Percentiles rank a stretch among this genome's conserved stretches.
These are phyloP conservation scores for Mellilla xanthometata DNA, from an alignment of 2,888 invertebrate genomes.

Conservation along the genomic window DNA sequence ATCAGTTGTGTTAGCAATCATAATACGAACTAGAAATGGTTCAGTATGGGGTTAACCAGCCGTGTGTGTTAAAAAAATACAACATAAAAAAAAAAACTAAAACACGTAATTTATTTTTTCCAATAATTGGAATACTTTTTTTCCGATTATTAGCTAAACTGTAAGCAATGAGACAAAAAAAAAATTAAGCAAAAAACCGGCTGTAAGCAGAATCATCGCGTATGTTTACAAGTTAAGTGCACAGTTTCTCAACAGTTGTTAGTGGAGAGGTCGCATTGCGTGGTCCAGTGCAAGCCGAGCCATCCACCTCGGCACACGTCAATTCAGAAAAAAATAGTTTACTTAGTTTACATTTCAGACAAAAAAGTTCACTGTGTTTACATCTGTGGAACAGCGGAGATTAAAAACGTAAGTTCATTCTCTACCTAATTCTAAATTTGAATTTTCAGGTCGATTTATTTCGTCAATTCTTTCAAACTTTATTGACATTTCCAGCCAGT, in stretches of 20 bases:
- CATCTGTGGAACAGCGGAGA: conserved; percentile 34
- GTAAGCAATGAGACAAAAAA: too few relatives aligned
- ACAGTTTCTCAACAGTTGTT: conserved; percentile 57
- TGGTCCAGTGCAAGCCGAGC: conserved; percentile 46
- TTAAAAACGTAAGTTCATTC: conserved; percentile 33
- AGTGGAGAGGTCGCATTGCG: conserved; percentile 45
- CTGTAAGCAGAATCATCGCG: conserved; percentile 9
- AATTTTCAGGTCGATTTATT: background rate
- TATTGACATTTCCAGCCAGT: background rate
- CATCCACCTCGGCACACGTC: conserved; percentile 39
- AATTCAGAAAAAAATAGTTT: conserved; percentile 24
- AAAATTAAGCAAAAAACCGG: too few relatives aligned
- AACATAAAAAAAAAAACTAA: too few relatives aligned
- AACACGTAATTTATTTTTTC: too few relatives aligned
- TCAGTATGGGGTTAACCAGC: too few relatives aligned
- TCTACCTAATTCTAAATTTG: conserved; percentile 6
- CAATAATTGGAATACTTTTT: too few relatives aligned
- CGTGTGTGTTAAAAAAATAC: too few relatives aligned
- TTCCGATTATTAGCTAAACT: too few relatives aligned
- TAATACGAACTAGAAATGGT: too few relatives aligned
- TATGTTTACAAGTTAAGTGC: conserved; percentile 31
- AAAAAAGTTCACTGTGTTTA: conserved; percentile 24
- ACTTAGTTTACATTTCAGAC: conserved; percentile 3
- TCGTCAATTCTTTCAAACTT: background rate
- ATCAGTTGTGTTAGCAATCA: too few relatives aligned